Conservation (phyloP, 2,797 vertebrate species). For the Bryconaethiops microstoma region DNA sequence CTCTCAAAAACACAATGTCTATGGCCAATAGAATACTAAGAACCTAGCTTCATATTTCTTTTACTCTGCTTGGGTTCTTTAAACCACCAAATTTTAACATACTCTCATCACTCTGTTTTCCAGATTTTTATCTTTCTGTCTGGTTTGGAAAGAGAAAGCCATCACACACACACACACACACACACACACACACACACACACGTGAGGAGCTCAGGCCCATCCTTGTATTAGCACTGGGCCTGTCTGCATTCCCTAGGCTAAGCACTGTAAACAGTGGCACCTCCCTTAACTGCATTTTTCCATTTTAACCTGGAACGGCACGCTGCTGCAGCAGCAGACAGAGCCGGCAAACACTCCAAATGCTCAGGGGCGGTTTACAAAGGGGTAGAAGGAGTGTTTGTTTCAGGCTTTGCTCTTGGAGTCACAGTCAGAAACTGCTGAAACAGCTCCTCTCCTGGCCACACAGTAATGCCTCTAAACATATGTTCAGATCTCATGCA, state of each 20-base stretch:
- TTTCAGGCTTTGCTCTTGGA: constrained; percentile 2
- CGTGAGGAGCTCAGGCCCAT: constrained; percentile 5
- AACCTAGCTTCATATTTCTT: not conserved
- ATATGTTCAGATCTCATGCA: not conserved
- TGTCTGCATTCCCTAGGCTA: constrained; percentile 50
- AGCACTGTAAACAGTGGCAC: constrained; percentile 51
- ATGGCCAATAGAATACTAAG: constrained; percentile 7
- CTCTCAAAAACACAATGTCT: not conserved
- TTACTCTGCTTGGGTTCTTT: too few species aligned
- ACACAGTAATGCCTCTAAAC: not conserved
- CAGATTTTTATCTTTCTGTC: not conserved
- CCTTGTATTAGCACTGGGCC: constrained; percentile 32
- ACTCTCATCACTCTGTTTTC: constrained; percentile 1
- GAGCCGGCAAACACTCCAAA: constrained; percentile 5
- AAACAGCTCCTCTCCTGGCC: not conserved
- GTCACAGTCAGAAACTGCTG: not conserved
- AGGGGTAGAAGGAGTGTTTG: not conserved
- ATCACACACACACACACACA: constrained; percentile 16
- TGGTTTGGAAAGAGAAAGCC: constrained; percentile 22
- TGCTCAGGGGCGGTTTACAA: not conserved
- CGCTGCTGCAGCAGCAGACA: not conserved
- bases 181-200: not conserved
- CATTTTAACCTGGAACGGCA: constrained; percentile 42
- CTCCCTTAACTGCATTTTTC: constrained; percentile 49
- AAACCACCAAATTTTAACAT: not conserved